Evolutionary conservation across 2,888 invertebrate genomes (phyloP).

Genomic region (Dasysyrphus tricinctus): DNA sequence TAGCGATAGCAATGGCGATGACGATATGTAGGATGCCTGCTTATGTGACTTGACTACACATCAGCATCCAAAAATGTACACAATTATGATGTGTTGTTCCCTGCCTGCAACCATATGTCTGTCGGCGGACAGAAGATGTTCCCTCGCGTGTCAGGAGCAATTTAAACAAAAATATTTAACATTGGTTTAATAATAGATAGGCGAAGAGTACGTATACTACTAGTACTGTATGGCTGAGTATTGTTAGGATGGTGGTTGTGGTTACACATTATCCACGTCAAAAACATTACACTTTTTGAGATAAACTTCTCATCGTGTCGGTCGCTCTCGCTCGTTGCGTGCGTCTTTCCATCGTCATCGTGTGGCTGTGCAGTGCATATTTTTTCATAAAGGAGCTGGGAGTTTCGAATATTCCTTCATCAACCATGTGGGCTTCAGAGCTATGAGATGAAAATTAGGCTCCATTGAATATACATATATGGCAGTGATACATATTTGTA

Average conservation of each 20-base stretch:
- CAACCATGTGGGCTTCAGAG: constrained; percentile 48
- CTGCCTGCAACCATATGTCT: constrained; percentile 66
- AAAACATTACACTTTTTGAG: constrained; percentile 65
- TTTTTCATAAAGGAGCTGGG: not conserved
- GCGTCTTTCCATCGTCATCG: not conserved
- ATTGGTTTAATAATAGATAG: constrained; percentile 70
- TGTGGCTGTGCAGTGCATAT: not conserved
- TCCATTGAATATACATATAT: constrained; percentile 11
- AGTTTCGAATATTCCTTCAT: constrained; percentile 7
- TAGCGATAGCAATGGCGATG: constrained; percentile 2
- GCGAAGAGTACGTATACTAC: constrained; percentile 58
- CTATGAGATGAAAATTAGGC: constrained; percentile 52
- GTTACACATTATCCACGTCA: constrained; percentile 72
- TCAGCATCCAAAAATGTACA: constrained; percentile 46
- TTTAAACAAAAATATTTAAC: constrained; percentile 74
- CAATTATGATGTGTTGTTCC: constrained; percentile 57
- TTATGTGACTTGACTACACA: constrained; percentile 21
- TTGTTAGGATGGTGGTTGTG: constrained; percentile 48
- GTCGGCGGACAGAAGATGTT: constrained; percentile 68
- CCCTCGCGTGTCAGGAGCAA: constrained; percentile 70
- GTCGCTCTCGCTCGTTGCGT: too few relatives aligned
- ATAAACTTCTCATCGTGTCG: constrained; percentile 26
- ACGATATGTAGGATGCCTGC: constrained; percentile 9
- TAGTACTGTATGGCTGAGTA: constrained; percentile 39
- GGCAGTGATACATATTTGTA: not conserved